phyloP scores from a whole-genome alignment of 2,888 invertebrate species.

The Drosophila percnosoma region DNA sequence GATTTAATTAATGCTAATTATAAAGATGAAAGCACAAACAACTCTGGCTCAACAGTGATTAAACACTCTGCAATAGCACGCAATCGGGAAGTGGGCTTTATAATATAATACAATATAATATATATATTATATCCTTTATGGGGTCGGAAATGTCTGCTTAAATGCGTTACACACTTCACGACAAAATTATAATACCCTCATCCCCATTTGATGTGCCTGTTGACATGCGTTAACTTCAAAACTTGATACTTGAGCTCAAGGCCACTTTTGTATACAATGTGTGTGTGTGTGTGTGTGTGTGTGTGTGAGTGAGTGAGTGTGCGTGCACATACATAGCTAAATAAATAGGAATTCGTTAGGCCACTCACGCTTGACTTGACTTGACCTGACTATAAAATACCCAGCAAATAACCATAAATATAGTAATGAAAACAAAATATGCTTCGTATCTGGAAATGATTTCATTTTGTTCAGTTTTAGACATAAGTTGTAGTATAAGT shows the following conservation, averaged over 20 bases:
- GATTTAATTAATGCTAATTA: no score
- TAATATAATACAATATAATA: not conserved
- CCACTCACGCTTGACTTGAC: conserved; percentile 4
- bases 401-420: not conserved
- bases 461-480: not conserved
- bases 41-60: not conserved
- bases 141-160: not conserved
- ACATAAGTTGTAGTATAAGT: no score
- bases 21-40: not conserved
- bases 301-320: not conserved
- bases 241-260: conserved; percentile 55
- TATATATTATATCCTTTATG: not conserved
- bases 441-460: not conserved
- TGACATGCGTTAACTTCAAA: conserved; percentile 39
- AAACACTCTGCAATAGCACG: not conserved
- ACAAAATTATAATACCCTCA: conserved; percentile 10
- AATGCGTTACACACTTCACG: conserved; percentile 3
- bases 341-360: conserved; percentile 6
- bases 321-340: not conserved
- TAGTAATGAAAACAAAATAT: not conserved
- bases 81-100: not conserved
- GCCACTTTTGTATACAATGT: conserved; percentile 23
- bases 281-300: not conserved
- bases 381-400: not conserved
- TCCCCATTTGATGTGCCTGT: conserved; percentile 32